Evolutionary conservation across 2,797 vertebrate genomes (phyloP).

Genomic region (Menidia menidia): DNA sequence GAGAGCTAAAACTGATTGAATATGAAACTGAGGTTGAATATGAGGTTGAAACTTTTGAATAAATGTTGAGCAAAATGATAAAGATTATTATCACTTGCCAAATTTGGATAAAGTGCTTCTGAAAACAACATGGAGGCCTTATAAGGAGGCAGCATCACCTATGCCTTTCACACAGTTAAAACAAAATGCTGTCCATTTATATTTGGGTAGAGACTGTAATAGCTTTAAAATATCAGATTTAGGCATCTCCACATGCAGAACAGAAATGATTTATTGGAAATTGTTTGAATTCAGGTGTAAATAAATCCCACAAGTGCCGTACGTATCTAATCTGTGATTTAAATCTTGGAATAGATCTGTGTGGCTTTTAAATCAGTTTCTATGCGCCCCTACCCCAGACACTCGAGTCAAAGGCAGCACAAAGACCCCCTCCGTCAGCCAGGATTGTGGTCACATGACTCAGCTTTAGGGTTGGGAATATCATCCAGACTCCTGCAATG

Average conservation of each 20-base stretch:
- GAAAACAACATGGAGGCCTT: neutral
- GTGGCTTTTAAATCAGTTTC: neutral
- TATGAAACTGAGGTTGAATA: too few relatives aligned
- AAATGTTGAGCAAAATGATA: too few relatives aligned
- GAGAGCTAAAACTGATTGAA: too few relatives aligned
- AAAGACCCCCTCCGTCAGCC: slow-evolving; percentile 32
- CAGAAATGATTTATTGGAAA: too few relatives aligned
- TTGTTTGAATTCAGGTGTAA: too few relatives aligned
- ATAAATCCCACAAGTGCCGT: too few relatives aligned
- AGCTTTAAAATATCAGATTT: neutral
- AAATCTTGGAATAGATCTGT: neutral
- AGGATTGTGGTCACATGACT: slow-evolving; percentile 59
- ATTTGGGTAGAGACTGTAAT: neutral
- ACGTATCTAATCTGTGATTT: neutral
- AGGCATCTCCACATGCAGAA: neutral
- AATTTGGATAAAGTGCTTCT: neutral
- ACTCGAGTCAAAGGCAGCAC: slow-evolving; percentile 26
- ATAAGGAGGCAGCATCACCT: neutral
- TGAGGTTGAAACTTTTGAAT: too few relatives aligned
- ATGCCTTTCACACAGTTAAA: too few relatives aligned
- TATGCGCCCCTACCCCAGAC: slow-evolving; percentile 18
- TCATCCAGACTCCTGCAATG: slow-evolving; percentile 41
- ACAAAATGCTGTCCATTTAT: neutral
- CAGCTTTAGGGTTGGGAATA: slow-evolving; percentile 61
- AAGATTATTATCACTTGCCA: neutral